These are phyloP conservation scores for Mormyrops attenuatus DNA, from an alignment of 2,797 vertebrate species.

Conservation along the genomic window DNA sequence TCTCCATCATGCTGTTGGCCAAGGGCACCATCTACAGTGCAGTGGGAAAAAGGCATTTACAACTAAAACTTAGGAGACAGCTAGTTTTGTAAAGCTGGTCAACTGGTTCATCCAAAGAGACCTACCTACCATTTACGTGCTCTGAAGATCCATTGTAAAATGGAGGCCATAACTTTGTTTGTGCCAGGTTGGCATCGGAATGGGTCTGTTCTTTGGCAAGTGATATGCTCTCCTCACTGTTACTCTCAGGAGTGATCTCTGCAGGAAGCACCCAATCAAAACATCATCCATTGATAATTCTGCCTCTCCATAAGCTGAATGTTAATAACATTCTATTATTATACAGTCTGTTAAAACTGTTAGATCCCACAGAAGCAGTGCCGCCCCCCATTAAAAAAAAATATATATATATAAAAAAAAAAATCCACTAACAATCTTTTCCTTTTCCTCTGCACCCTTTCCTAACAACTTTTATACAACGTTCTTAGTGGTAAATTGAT, in stretches of 20 bases:
- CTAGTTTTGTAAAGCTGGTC: conserved; percentile 41
- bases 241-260: conserved; percentile 90
- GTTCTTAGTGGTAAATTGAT: no score
- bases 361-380: neutral
- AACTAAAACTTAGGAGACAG: conserved; percentile 22
- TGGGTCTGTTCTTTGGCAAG: conserved; percentile 65
- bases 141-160: neutral
- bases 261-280: conserved; percentile 69
- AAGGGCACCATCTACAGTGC: conserved; percentile 28
- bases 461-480: no score
- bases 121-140: neutral
- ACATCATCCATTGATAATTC: conserved; percentile 40
- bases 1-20: conserved; percentile 84
- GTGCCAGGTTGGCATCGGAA: conserved; percentile 69
- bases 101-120: neutral
- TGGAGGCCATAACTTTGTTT: conserved; percentile 65
- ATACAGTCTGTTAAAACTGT: neutral
- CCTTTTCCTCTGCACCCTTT: no score
- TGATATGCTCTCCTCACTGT: conserved; percentile 82
- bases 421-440: no score
- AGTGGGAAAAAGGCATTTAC: neutral
- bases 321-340: neutral
- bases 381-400: no score
- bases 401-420: no score
- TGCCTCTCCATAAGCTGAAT: neutral